Conservation (phyloP, 2,113 vertebrate genomes). For the Spheniscus mendiculus region DNA sequence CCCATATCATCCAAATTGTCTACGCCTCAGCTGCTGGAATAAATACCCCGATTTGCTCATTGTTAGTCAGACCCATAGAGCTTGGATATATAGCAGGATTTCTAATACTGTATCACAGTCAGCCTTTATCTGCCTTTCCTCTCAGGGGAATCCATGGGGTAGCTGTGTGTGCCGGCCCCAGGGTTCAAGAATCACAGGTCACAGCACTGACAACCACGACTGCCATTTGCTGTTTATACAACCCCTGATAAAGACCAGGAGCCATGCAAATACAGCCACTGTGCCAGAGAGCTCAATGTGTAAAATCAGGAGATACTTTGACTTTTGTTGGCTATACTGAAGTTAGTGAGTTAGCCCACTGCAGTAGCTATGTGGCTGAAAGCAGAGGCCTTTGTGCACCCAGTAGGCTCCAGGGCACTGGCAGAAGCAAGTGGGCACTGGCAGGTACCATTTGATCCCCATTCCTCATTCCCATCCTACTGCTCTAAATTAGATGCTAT, state of each 20-base stretch:
- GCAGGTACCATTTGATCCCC: not conserved
- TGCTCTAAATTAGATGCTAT: not conserved
- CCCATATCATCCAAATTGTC: constrained; percentile 43
- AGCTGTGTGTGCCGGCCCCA: not conserved
- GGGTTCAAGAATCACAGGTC: not conserved
- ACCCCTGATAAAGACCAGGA: not conserved
- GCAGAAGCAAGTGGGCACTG: not conserved
- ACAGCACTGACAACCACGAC: not conserved
- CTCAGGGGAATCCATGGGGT: not conserved
- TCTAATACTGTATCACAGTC: constrained; percentile 7
- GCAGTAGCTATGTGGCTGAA: not conserved
- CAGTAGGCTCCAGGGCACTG: not conserved
- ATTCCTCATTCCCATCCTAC: not conserved
- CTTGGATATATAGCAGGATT: not conserved
- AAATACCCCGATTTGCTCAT: not conserved
- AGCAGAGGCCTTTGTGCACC: not conserved
- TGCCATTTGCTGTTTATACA: not conserved
- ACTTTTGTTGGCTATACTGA: not conserved
- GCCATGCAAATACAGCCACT: not conserved
- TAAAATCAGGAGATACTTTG: not conserved
- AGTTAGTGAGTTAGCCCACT: not conserved
- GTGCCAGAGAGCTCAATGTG: not conserved
- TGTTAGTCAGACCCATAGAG: not conserved
- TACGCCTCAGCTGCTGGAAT: constrained; percentile 32
- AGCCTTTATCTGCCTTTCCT: not conserved